A percentile compares a stretch with the other conserved stretches of the same genome.
Conservation (phyloP, 2,113 vertebrate genomes). For the Phaethon lepturus region DNA sequence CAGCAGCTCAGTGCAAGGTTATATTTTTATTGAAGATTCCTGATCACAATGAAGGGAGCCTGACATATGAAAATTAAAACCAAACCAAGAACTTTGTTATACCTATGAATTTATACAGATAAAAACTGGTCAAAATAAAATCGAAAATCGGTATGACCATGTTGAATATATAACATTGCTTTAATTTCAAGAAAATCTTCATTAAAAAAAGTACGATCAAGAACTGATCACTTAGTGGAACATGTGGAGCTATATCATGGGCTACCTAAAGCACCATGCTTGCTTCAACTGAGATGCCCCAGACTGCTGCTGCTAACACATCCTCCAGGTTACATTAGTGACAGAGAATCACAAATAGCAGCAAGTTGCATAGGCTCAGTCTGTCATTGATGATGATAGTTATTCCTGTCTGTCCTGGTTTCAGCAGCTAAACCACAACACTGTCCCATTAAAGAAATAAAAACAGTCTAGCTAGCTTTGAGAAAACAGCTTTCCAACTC, state of each 20-base stretch:
- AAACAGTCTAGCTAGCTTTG: not conserved
- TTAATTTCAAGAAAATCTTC: not conserved
- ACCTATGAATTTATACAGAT: not conserved
- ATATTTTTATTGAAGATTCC: not conserved
- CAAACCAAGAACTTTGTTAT: not conserved
- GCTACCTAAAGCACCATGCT: not conserved
- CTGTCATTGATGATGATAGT: not conserved
- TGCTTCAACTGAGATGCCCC: not conserved
- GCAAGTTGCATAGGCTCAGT: not conserved
- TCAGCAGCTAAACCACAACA: too few relatives aligned
- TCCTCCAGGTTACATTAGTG: not conserved
- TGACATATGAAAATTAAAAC: not conserved
- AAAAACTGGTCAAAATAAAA: not conserved
- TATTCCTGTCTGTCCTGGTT: not conserved
- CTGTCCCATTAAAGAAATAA: not conserved
- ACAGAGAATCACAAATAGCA: not conserved
- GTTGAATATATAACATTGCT: not conserved
- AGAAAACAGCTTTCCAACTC: not conserved
- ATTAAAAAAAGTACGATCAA: not conserved
- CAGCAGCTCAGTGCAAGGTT: not conserved
- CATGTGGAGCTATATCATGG: accelerated
- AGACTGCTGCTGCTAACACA: not conserved
- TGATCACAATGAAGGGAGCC: not conserved
- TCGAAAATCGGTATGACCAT: not conserved
- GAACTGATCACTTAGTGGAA: not conserved